Base-by-base conservation (phyloP, 2,888 invertebrate species). In the Endomychus coccineus region DNA sequence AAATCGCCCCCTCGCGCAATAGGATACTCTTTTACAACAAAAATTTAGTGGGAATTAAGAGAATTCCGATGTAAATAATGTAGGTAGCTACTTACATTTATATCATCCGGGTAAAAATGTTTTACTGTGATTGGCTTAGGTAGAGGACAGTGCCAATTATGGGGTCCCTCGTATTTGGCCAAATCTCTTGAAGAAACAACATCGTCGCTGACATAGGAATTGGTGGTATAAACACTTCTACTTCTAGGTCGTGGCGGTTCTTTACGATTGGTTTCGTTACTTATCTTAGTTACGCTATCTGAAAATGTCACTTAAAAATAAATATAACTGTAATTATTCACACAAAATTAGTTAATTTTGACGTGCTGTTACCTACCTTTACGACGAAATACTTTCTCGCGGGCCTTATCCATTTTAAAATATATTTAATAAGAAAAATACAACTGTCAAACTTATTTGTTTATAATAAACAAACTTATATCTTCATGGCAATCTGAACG, bases 181-280 rank as follows among this genome's bases (percentile, higher is more conserved):
- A 72, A 67, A 4, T 75, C 76, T 36, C 75, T 62, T 42, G 72
- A 72, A 36, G 71, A 69, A 13, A 50, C 52, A 17, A 52, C 39
- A 54, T 73, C 73, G 56, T 75, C 75, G 57, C 73, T 73, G 65
- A 71, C 70, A 59, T 77, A 78, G 28, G 78, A 78, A 59, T 77
- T 79, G 36, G 78, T 74, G 28, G 79, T 77, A 54, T 79, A 80
- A 36, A 80, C 74, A 45, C 64, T 64, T 35, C 64, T 52, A 62
- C 79, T 80, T 49, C 80, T 70, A 6, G 78, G 78, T 45, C 79
- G 71, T 27, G 75, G 71, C 19, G 73, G 48, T 35, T 59, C 61
- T 48, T 62, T 60, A 49, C 52, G 51, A 30, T 43, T 48, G 42
- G 53, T 51, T 41, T 50, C 51, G 49, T 56, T 62, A 39, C 56